Evolutionary conservation across 2,888 invertebrate genomes (phyloP), one percentile per base, ranked within the genome.

Genomic region (Drosophila colorata): DNA sequence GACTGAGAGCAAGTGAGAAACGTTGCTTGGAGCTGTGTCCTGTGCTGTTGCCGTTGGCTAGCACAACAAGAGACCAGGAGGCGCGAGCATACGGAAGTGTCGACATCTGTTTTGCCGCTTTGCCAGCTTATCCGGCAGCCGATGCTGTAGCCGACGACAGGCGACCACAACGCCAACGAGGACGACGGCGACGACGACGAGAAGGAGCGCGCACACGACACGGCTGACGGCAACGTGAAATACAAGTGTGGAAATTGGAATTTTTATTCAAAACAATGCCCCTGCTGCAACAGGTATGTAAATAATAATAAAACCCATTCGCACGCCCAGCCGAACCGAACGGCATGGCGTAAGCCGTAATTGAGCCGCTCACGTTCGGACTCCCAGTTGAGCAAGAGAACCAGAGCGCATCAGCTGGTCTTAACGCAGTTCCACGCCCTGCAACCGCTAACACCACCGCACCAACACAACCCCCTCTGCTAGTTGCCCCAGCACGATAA

Each of bases 201-300:
- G 41, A 43, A 60, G 63, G 56, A 64, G 49, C 41, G 65, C 20
- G 64, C 52, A 64, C 66, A 53, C 57, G 69, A 63, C 55, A 69
- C 40, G 72, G 53, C 71, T 64, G 74, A 69, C 72, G 70, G 59
- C 70, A 74, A 86, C 85, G 89, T 88, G 82, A 83, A 86, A 79
- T 71, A 87, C 88, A 90, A 89, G 86, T 89, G 91, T 89, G 90
- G 90, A 87, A 90, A 90, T 91, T 91, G 90, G 90, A 90, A 90
- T 90, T 90, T 89, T 90, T 91, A 91, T 90, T 90, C 90, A 91
- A 91, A 91, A 91, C 91, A 90, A 91, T 91, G 91, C 91, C 91
- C 81, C 89, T 89, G 84, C 90, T 91, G 91, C 91, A 91, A 91
- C 91, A 91, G 91, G 91, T 91, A 91, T 90, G 91, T 91, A 90